Base-by-base conservation (phyloP, 2,888 invertebrate genomes). In the Cephus spinipes region DNA sequence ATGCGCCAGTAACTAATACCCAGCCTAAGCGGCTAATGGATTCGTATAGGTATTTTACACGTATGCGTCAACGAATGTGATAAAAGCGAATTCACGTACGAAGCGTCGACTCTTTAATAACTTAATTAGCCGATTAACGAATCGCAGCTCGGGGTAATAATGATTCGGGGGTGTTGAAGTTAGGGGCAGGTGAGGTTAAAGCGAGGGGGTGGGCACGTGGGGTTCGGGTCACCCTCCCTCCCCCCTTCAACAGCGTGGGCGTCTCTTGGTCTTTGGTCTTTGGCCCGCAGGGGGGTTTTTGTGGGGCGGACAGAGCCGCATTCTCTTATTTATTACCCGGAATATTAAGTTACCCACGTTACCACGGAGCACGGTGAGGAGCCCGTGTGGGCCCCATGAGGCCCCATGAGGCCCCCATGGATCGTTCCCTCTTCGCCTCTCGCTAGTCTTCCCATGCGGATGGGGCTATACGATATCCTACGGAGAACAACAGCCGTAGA, bases 281-380 rank as follows among this genome's bases (percentile, higher is more conserved):
- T 35, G 74, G 83, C 83, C 87, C 84, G 84, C 82, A 81, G 87
- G 87, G 85, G 86, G 85, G 83, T 86, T 87, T 88, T 86, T 86
- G 86, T 85, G 86, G 88, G 89, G 87, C 87, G 89, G 89, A 87
- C 88, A 88, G 88, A 86, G 87, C 89, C 83, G 85, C 87, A 85
- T 88, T 89, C 88, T 86, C 89, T 89, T 89, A 89, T 89, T 89
- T 89, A 89, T 89, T 89, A 87, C 89, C 86, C 88, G 88, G 89
- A 89, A 89, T 89, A 89, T 89, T 89, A 89, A 89, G 89, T 89
- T 89, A 89, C 89, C 89, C 88, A 85, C 85, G 87, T 86, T 88
- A 86, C 89, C 85, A 83, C 83, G 83, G 84, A 84, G 86, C 84
- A 85, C 71, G 12, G 71, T 32, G 71, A 71, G 71, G 31, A 71